Base-by-base conservation (phyloP, 2,888 invertebrate species). In the Pheosia gnoma region DNA sequence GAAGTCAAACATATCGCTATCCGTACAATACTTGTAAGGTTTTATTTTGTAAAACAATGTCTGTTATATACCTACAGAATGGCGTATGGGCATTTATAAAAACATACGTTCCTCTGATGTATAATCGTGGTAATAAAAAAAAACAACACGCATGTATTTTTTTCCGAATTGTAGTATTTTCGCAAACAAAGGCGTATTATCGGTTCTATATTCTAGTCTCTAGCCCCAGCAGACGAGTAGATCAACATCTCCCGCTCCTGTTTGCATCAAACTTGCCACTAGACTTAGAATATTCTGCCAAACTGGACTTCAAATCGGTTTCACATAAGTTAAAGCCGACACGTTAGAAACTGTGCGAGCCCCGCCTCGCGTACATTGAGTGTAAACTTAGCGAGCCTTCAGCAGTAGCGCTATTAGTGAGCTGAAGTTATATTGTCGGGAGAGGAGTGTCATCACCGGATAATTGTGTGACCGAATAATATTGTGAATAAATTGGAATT, bases 321-420 rank as follows among this genome's bases (percentile, higher is more conserved):
- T 45, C 13, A 11, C 6, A 13, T 36, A 56, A 56, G 7, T 56
- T 41, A n/a, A n/a, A 4, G 43, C 25, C 25, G 57, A 25, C 25
- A 36, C n/a, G 43, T 55, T 55, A 39, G 6, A 39, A 39, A 57
- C 61, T 65, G 57, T 58, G 49, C 58, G 58, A 54, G 52, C 41
- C 57, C 45, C 55, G 38, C 56, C 56, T 55, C n/a, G 38, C 39
- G 11, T 39, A 39, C 39, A 39, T 39, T 4, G n/a, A 39, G 13
- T n/a, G 55, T 6, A 38, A 55, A 39, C 39, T 55, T 39, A 51
- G 38, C 2, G 55, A 37, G 3, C 4, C 11, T 53, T 37, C 36
- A 36, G 39, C 39, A 70, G 71, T 61, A 67, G 67, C 59, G 58
- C 58, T 37, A 56, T 54, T 61, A 61, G 53, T 57, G 37, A 61